Evolutionary conservation across 2,797 vertebrate genomes (phyloP).

Genomic region (Poecilia velifera): DNA sequence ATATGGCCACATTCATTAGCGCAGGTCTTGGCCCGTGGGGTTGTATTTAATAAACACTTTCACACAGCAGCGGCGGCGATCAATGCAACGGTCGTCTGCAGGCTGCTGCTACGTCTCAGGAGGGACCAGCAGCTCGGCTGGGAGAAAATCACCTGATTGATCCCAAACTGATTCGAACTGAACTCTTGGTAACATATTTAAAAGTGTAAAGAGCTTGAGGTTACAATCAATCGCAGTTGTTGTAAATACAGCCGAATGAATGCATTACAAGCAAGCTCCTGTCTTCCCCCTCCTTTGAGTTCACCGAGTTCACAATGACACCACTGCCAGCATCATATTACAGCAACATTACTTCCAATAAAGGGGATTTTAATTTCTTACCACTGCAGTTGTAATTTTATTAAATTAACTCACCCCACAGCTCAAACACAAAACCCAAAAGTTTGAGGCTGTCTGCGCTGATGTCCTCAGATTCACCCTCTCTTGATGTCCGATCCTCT

Average conservation of each 20-base stretch:
- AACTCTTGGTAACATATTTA: constrained; percentile 35
- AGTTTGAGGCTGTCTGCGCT: constrained; percentile 40
- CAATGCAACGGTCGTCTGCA: constrained; percentile 57
- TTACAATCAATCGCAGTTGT: constrained; percentile 42
- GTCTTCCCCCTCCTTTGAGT: constrained; percentile 54
- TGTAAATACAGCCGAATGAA: constrained; percentile 44
- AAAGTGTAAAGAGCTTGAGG: constrained; percentile 35
- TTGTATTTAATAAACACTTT: constrained; percentile 52
- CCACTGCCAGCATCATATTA: constrained; percentile 49
- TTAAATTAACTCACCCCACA: constrained; percentile 64
- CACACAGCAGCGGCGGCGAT: constrained; percentile 43
- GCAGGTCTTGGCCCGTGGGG: constrained; percentile 44
- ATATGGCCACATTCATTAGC: constrained; percentile 45
- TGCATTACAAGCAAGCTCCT: constrained; percentile 34
- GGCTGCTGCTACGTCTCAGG: constrained; percentile 37
- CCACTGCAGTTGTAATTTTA: constrained; percentile 27
- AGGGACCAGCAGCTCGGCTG: not conserved
- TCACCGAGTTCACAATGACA: constrained; percentile 68
- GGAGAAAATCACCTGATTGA: constrained; percentile 36
- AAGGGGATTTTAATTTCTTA: constrained; percentile 22
- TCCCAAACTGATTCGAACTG: constrained; percentile 20
- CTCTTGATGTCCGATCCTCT: constrained; percentile 59
- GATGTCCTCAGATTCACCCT: constrained; percentile 71
- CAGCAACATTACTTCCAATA: constrained; percentile 41
- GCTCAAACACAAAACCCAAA: constrained; percentile 44